phyloP scores from a whole-genome alignment of 2,888 invertebrate species.

The Branchellion lobata region DNA sequence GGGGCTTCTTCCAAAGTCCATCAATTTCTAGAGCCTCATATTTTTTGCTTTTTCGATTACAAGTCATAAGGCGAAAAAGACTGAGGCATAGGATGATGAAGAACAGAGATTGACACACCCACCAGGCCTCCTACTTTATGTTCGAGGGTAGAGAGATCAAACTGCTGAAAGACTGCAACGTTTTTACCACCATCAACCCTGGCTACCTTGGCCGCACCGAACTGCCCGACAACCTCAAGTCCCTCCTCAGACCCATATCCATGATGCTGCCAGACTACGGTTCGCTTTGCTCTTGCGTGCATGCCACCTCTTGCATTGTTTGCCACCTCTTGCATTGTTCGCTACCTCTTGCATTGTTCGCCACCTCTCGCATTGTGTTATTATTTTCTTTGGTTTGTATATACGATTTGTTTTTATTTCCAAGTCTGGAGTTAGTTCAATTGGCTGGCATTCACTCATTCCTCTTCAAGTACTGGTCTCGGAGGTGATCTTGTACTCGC shows the following conservation, averaged over 20 bases:
- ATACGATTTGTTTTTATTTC: too few relatives aligned
- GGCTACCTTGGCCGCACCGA: conserved; percentile 87
- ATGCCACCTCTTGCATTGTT: not conserved
- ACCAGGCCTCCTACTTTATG: conserved; percentile 70
- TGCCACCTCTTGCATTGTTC: not conserved
- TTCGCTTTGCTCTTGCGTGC: conserved; percentile 59
- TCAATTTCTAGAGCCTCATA: not conserved
- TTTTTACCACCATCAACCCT: conserved; percentile 89
- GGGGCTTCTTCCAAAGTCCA: too few relatives aligned
- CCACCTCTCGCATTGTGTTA: not conserved
- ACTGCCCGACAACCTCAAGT: conserved; percentile 82
- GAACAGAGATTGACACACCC: too few relatives aligned
- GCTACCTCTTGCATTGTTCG: not conserved
- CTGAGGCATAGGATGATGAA: too few relatives aligned
- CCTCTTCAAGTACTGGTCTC: conserved; percentile 69
- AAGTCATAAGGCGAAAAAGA: too few relatives aligned
- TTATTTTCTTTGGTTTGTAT: not conserved
- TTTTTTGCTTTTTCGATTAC: not conserved
- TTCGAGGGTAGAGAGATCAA: conserved; percentile 87
- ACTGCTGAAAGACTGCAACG: conserved; percentile 76
- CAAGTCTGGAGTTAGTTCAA: too few relatives aligned
- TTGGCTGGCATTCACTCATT: too few relatives aligned
- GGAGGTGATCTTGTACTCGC: conserved; percentile 87
- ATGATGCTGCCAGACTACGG: conserved; percentile 93
- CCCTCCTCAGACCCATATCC: conserved; percentile 79